Evolutionary conservation across 1,140 invertebrate genomes (phyloP).

Genomic region (Platorchestia sp.): DNA sequence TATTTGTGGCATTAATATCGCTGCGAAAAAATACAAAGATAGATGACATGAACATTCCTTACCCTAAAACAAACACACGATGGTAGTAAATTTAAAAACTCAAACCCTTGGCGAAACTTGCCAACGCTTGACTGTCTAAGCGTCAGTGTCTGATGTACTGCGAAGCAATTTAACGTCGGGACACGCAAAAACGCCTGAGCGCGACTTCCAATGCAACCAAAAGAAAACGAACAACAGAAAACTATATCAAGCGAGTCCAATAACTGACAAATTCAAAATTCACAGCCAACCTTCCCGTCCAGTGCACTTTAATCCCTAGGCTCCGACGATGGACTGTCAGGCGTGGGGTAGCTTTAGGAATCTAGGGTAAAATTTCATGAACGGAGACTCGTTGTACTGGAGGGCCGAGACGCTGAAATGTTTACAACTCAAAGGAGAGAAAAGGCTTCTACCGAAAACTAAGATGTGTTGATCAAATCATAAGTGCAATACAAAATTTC

Average conservation of each 20-base stretch:
- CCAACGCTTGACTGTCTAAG: too few relatives aligned
- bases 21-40: too few relatives aligned
- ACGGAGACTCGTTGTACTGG: background rate
- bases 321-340: background rate
- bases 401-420: background rate
- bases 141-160: too few relatives aligned
- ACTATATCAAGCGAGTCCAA: background rate
- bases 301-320: background rate
- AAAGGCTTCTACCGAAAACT: background rate
- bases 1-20: too few relatives aligned
- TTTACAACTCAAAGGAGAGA: background rate
- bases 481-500: background rate
- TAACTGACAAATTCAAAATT: background rate
- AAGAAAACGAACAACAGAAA: too few relatives aligned
- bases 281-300: background rate
- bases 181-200: background rate
- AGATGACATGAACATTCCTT: too few relatives aligned
- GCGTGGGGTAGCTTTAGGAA: background rate
- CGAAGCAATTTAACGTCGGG: background rate
- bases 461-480: background rate
- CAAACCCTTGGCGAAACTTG: too few relatives aligned
- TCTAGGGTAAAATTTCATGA: background rate
- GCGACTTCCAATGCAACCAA: too few relatives aligned
- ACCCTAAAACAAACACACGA: too few relatives aligned
- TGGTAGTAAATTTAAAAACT: too few relatives aligned